phyloP scores from a whole-genome alignment of 2,113 vertebrate genomes.

The Mastomys coucha region DNA sequence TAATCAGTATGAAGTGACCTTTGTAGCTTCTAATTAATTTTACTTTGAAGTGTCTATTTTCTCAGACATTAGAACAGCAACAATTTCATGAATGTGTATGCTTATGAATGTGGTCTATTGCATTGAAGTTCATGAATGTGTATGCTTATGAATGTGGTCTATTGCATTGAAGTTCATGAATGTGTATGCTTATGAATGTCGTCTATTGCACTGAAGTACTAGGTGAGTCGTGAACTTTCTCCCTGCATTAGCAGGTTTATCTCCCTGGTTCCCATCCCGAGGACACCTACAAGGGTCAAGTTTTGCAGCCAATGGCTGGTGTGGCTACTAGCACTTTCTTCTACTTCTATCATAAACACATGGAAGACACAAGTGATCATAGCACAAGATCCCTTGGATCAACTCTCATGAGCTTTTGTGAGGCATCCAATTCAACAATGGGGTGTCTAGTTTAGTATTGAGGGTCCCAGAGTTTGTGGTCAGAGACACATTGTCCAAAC shows the following conservation, averaged over 20 bases:
- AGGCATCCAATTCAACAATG: not conserved
- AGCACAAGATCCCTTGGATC: not conserved
- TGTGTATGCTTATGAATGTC: not conserved
- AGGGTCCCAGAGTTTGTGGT: not conserved
- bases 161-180: conserved; percentile 12
- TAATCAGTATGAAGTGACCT: not conserved
- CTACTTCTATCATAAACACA: not conserved
- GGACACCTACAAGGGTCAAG: not conserved
- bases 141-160: not conserved
- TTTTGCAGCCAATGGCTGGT: not conserved
- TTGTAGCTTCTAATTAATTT: not conserved
- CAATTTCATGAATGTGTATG: not conserved
- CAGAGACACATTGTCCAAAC: not conserved
- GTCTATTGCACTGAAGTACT: not conserved
- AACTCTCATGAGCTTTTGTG: not conserved
- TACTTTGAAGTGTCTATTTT: not conserved
- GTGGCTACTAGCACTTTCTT: not conserved
- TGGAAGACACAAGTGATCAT: not conserved
- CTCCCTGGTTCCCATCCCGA: not conserved
- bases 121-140: conserved; percentile 9
- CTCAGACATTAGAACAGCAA: not conserved
- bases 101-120: conserved; percentile 10
- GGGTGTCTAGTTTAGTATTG: not conserved
- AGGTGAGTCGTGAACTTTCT: conserved; percentile 29
- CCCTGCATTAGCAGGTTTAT: conserved; percentile 16